Evolutionary conservation across 1,140 invertebrate genomes (phyloP).

Genomic region (Chymomyza costata): DNA sequence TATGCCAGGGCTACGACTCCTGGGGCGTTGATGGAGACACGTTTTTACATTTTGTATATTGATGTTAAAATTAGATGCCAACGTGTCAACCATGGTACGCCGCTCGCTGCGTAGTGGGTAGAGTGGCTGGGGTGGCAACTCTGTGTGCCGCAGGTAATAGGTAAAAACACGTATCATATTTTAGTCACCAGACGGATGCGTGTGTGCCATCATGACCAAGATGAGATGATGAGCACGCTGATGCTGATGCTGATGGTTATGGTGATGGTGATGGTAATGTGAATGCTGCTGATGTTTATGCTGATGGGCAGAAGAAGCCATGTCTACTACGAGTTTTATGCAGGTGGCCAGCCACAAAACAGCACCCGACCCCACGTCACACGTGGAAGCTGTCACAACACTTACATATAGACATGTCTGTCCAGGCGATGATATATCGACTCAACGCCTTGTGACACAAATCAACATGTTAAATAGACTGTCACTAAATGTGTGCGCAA

Average conservation of each 20-base stretch:
- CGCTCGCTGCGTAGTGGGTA: slow-evolving; percentile 28
- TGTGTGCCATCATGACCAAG: slow-evolving; percentile 35
- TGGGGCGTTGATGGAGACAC: slow-evolving; percentile 58
- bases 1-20: slow-evolving; percentile 36
- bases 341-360: slow-evolving; percentile 1
- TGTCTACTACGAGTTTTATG: too few species aligned
- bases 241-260: slow-evolving; percentile 1
- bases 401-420: slow-evolving; percentile 1
- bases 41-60: slow-evolving; percentile 70
- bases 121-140: slow-evolving; percentile 23
- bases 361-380: background rate
- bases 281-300: too few species aligned
- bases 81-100: slow-evolving; percentile 37
- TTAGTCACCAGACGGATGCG: too few species aligned
- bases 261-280: slow-evolving; percentile 14
- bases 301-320: too few species aligned
- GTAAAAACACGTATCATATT: slow-evolving; percentile 71
- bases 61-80: slow-evolving; percentile 72
- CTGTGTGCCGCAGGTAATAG: too few species aligned
- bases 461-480: slow-evolving; percentile 65
- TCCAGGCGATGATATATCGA: slow-evolving; percentile 58
- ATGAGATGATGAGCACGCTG: slow-evolving; percentile 27
- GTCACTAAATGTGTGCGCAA: slow-evolving; percentile 19
- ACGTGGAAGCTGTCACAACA: slow-evolving; percentile 38
- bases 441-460: slow-evolving; percentile 42